These are phyloP conservation scores for Ochropleura plecta DNA, from an alignment of 2,888 invertebrate species.

Conservation along the genomic window DNA sequence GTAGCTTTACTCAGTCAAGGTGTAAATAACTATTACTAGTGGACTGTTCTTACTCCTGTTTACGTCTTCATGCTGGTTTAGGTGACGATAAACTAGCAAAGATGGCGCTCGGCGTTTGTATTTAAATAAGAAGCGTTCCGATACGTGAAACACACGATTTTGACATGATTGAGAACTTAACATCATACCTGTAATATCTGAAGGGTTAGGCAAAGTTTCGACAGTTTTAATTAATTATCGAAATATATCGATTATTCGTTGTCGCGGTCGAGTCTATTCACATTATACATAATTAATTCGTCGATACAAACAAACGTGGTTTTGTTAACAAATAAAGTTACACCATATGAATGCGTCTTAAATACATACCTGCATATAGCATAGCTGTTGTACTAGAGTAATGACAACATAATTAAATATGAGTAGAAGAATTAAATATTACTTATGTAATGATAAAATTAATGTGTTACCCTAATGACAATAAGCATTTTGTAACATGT, in stretches of 20 bases:
- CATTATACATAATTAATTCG: not conserved
- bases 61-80: conserved; percentile 73
- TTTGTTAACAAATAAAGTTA: conserved; percentile 5
- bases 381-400: conserved; percentile 66
- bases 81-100: conserved; percentile 71
- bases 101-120: conserved; percentile 69
- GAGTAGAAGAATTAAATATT: conserved; percentile 61
- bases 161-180: conserved; percentile 9
- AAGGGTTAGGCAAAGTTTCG: not conserved
- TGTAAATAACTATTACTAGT: conserved; percentile 64
- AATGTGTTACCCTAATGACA: conserved; percentile 82
- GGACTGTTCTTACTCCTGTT: conserved; percentile 49
- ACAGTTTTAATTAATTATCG: not conserved
- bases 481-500: conserved; percentile 84
- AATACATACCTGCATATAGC: conserved; percentile 42
- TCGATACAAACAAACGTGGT: conserved; percentile 5
- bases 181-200: not conserved
- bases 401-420: conserved; percentile 57
- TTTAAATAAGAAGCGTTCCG: conserved; percentile 55
- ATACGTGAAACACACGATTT: conserved; percentile 30
- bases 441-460: conserved; percentile 54
- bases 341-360: conserved; percentile 32
- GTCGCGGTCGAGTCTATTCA: not conserved
- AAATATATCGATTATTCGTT: not conserved
- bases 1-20: conserved; percentile 56